Conservation (phyloP, 2,113 vertebrate genomes). For the Oncorhynchus clarkii region DNA sequence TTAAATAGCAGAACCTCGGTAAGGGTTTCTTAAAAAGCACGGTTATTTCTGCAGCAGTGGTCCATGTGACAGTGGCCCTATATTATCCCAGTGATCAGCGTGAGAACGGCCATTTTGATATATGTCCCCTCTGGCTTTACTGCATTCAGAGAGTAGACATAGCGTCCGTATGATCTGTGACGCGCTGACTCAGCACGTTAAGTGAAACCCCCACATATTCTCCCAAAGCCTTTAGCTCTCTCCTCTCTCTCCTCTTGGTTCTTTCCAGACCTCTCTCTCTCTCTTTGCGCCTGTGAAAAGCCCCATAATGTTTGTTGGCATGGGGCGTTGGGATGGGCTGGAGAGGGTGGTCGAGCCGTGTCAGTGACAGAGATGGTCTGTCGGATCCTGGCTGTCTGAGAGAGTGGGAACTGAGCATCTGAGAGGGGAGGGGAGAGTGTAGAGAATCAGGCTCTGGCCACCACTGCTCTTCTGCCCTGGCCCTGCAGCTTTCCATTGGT, state of each 20-base stretch:
- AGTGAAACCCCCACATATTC: no score
- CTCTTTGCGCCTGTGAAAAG: no score
- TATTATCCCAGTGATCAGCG: neutral
- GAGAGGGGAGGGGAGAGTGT: slow-evolving; percentile 23
- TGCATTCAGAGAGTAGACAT: neutral
- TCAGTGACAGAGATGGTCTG: neutral
- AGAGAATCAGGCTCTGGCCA: neutral
- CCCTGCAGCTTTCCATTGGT: slow-evolving; percentile 32
- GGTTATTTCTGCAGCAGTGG: neutral
- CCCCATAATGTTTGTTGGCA: no score
- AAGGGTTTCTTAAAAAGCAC: neutral
- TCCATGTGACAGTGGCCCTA: neutral
- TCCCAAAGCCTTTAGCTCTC: no score
- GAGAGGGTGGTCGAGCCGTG: neutral
- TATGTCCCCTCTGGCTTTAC: neutral
- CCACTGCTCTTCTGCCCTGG: neutral
- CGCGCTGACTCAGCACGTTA: neutral
- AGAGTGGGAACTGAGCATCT: slow-evolving; percentile 26
- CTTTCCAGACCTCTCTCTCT: no score
- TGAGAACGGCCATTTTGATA: neutral
- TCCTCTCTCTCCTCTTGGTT: no score
- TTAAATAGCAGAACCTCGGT: neutral
- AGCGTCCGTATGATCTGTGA: neutral
- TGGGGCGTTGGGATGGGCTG: neutral
- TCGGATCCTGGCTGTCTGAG: neutral